Evolutionary conservation across 2,113 vertebrate genomes (phyloP), one percentile per base, ranked within the genome.

Genomic region (Suncus etruscus): DNA sequence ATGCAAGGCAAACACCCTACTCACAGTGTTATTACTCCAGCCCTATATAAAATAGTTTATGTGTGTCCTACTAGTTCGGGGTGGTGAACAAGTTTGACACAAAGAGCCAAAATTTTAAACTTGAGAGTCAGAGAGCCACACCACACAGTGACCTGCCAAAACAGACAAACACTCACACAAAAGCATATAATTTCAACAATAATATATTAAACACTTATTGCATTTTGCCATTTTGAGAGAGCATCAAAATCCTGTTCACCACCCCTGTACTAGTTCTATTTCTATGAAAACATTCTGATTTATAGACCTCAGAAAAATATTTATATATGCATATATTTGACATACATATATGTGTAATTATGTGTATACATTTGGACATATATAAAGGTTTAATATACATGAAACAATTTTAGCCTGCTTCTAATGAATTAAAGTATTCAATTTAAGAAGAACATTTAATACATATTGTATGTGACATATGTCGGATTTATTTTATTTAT

Each of bases 361-460:
- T 32, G 10, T 69, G 22, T 50, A 2, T 69, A 11, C 73, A 47
- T 82, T 68, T 86, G 32, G 86, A 79, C 22, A 51, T 80, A 78
- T 45, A 14, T 54, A 39, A 83, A 90, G 45, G 15, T 65, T 31
- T 85, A 27, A 63, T 70, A 58, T 15, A 45, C 51, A 73, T 25
- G 8, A 5, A 83, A 91, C 61, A 14, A 89, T 45, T 88, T n/a
- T 24, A 66, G 58, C 6, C 20, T 69, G 84, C 27, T 39, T 86
- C 20, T 75, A 65, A 0, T 70, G 15, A 80, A 20, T 1, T 76
- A 83, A 86, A 86, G 48, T n/a, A 66, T 6, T 63, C 25, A 66
- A 70, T 68, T 79, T 73, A 61, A 68, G 16, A 86, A 83, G 11
- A 89, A 92, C 83, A 94, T 12, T 11, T 78, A 22, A 63, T 8